These are phyloP conservation scores for Drosophila ironensis DNA, from an alignment of 1,140 invertebrate species.

Conservation along the genomic window DNA sequence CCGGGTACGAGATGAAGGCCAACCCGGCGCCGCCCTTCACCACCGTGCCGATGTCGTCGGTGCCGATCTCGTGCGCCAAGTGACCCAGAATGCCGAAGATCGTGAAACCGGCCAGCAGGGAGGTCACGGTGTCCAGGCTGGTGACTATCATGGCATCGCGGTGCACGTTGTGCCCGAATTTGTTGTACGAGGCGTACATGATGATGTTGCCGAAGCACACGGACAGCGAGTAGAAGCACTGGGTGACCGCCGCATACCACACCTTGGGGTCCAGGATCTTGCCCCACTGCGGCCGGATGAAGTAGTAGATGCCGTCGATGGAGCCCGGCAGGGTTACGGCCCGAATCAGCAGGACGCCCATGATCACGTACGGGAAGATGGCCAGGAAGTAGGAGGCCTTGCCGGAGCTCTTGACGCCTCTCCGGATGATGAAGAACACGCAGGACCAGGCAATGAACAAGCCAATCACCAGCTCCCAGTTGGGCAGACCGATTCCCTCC, in stretches of 20 bases:
- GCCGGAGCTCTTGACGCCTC: conserved; percentile 89
- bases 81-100: conserved; percentile 94
- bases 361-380: conserved; percentile 92
- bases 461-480: conserved; percentile 90
- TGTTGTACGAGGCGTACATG: conserved; percentile 93
- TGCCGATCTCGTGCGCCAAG: conserved; percentile 86
- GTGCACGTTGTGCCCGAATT: conserved; percentile 91
- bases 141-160: conserved; percentile 90
- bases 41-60: conserved; percentile 84
- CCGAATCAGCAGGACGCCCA: conserved; percentile 88
- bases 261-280: conserved; percentile 88
- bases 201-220: conserved; percentile 92
- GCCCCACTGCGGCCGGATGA: conserved; percentile 88
- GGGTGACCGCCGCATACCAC: conserved; percentile 92
- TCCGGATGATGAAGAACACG: conserved; percentile 89
- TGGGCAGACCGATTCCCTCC: conserved; percentile 87
- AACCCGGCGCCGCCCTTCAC: conserved; percentile 88
- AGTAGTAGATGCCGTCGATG: conserved; percentile 88
- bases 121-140: conserved; percentile 90
- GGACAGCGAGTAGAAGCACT: conserved; percentile 92
- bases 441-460: conserved; percentile 90
- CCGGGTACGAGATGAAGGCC: conserved; percentile 94
- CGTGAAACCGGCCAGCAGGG: conserved; percentile 91
- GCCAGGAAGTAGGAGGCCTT: conserved; percentile 93
- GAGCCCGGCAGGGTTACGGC: conserved; percentile 90